Percentiles rank a stretch among this genome's conserved stretches.
phyloP scores from a whole-genome alignment of 2,797 vertebrate genomes.

The Centropyge bicolor region DNA sequence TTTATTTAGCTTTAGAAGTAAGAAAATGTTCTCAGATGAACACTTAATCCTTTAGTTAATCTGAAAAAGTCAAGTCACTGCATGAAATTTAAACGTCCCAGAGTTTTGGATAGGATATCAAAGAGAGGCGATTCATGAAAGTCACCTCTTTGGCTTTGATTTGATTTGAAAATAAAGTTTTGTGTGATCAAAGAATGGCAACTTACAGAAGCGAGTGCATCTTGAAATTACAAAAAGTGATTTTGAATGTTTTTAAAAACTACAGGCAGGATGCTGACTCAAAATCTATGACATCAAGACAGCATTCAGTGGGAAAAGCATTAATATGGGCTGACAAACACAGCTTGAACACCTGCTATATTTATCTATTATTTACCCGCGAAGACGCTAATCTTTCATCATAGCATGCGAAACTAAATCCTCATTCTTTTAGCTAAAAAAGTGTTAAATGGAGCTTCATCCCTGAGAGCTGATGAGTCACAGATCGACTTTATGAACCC shows the following conservation, averaged over 20 bases:
- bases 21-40: neutral
- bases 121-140: neutral
- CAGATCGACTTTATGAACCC: slow-evolving; percentile 33
- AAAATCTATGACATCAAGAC: neutral
- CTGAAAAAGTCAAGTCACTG: neutral
- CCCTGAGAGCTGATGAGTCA: slow-evolving; percentile 43
- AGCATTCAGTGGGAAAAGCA: neutral
- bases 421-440: slow-evolving; percentile 3
- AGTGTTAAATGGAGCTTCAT: neutral
- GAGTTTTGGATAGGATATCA: neutral
- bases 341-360: neutral
- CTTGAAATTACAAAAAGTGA: neutral
- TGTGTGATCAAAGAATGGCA: neutral
- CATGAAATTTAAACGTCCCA: no score
- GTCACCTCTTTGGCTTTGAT: no score
- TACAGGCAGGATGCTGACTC: neutral
- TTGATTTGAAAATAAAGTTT: no score
- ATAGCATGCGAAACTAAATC: neutral
- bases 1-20: neutral
- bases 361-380: slow-evolving; percentile 1
- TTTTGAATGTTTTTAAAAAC: neutral
- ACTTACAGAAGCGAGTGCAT: neutral
- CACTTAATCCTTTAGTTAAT: neutral
- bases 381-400: slow-evolving; percentile 7
- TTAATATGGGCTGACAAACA: neutral